A percentile compares a stretch with the other conserved stretches of the same genome.
phyloP scores from a whole-genome alignment of 2,888 invertebrate genomes.

The Coenonympha glycerion region DNA sequence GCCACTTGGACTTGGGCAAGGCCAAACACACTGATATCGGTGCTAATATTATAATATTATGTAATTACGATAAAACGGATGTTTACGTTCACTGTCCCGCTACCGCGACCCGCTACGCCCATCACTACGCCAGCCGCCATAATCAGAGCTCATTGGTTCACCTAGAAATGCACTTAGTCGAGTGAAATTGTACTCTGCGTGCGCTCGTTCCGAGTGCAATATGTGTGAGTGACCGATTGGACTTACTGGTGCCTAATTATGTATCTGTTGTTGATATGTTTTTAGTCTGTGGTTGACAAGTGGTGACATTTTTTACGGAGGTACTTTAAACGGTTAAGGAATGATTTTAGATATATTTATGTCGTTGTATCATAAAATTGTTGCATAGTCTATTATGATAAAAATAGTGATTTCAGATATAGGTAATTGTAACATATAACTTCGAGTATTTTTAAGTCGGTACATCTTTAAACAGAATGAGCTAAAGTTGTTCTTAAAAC shows the following conservation, averaged over 20 bases:
- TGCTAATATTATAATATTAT: no score
- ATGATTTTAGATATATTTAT: neutral
- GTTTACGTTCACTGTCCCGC: constrained; percentile 9
- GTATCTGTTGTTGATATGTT: constrained; percentile 20
- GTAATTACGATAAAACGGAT: neutral
- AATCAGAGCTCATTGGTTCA: constrained; percentile 48
- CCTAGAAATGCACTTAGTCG: constrained; percentile 58
- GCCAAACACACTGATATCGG: no score
- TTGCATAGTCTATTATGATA: no score
- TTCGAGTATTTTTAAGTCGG: no score
- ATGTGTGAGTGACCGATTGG: constrained; percentile 43
- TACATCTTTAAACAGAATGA: no score
- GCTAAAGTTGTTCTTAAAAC: no score
- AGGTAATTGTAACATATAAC: no score
- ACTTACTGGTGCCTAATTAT: constrained; percentile 21
- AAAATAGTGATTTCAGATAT: no score
- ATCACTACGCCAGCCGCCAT: constrained; percentile 30
- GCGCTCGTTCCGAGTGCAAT: constrained; percentile 55
- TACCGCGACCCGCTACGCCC: constrained; percentile 40
- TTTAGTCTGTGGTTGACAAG: constrained; percentile 30
- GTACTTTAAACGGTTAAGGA: constrained; percentile 3
- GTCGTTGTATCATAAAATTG: no score
- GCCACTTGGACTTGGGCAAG: no score
- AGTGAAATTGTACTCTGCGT: constrained; percentile 60
- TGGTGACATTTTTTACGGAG: constrained; percentile 19